Conservation (phyloP, 2,888 invertebrate genomes). For the Caenorhabditis sinica region DNA sequence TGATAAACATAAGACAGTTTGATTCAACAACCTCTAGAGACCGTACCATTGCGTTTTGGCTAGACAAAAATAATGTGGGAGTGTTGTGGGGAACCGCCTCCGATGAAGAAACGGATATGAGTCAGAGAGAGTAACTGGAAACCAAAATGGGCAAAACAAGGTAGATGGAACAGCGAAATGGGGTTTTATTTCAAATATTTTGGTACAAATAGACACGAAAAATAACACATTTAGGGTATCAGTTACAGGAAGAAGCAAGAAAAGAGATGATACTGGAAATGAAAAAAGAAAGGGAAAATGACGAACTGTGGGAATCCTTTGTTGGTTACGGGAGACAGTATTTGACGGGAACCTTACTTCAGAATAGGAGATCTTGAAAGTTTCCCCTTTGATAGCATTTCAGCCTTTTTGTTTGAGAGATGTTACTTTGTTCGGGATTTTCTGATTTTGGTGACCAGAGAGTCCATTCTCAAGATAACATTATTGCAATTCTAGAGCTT, state of each 20-base stretch:
- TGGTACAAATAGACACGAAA: not conserved
- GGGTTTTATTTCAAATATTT: slow-evolving; percentile 40
- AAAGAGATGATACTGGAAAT: not conserved
- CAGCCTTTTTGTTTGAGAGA: no score
- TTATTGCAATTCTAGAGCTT: no score
- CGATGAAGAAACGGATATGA: slow-evolving; percentile 25
- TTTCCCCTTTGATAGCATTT: no score
- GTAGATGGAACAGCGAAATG: slow-evolving; percentile 24
- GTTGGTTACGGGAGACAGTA: no score
- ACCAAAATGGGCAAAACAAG: slow-evolving; percentile 29
- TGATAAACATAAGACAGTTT: not conserved
- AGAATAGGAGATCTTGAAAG: no score
- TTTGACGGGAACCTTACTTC: no score
- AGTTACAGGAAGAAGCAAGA: slow-evolving; percentile 22
- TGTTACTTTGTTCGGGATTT: no score
- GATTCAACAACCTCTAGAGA: slow-evolving; percentile 17
- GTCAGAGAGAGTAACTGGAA: slow-evolving; percentile 35
- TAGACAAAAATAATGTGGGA: slow-evolving; percentile 6
- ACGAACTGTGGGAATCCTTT: not conserved
- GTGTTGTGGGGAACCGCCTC: not conserved
- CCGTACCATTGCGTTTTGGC: slow-evolving; percentile 26
- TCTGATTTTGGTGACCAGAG: no score
- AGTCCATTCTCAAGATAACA: no score
- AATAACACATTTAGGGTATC: slow-evolving; percentile 10
- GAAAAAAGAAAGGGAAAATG: not conserved